Percentiles rank a stretch among this genome's conserved stretches.
phyloP scores from a whole-genome alignment of 1,140 invertebrate species.

The Chymomyza costata region DNA sequence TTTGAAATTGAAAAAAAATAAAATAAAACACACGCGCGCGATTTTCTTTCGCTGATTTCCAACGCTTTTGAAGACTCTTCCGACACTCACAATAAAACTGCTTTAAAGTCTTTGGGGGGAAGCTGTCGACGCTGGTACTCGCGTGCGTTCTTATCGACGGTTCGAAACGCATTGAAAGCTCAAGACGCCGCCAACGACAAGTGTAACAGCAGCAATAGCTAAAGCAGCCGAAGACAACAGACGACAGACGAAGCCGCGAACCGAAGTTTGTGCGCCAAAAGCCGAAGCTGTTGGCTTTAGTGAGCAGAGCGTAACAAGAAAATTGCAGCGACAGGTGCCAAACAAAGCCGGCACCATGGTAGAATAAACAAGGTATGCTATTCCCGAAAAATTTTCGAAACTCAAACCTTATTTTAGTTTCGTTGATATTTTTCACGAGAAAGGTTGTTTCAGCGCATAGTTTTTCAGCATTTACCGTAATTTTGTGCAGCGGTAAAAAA shows the following conservation, averaged over 20 bases:
- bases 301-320: too few relatives aligned
- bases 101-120: too few relatives aligned
- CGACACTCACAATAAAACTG: too few relatives aligned
- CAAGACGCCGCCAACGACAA: slow-evolving; percentile 45
- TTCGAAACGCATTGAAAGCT: slow-evolving; percentile 62
- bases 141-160: slow-evolving; percentile 67
- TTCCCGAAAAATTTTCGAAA: too few relatives aligned
- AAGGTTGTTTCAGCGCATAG: too few relatives aligned
- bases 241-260: slow-evolving; percentile 15
- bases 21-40: slow-evolving; percentile 11
- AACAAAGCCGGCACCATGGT: too few relatives aligned
- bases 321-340: slow-evolving; percentile 58
- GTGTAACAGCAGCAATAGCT: slow-evolving; percentile 17
- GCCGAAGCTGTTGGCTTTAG: slow-evolving; percentile 19
- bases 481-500: too few relatives aligned
- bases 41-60: background rate
- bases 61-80: background rate
- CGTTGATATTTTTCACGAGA: too few relatives aligned
- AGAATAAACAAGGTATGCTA: too few relatives aligned
- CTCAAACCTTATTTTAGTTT: too few relatives aligned
- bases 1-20: background rate
- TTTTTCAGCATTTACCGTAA: too few relatives aligned
- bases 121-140: slow-evolving; percentile 6
- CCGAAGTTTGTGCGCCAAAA: slow-evolving; percentile 45
- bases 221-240: slow-evolving; percentile 11